Evolutionary conservation across 2,113 vertebrate genomes (phyloP).

Genomic region (Willisornis vidua): DNA sequence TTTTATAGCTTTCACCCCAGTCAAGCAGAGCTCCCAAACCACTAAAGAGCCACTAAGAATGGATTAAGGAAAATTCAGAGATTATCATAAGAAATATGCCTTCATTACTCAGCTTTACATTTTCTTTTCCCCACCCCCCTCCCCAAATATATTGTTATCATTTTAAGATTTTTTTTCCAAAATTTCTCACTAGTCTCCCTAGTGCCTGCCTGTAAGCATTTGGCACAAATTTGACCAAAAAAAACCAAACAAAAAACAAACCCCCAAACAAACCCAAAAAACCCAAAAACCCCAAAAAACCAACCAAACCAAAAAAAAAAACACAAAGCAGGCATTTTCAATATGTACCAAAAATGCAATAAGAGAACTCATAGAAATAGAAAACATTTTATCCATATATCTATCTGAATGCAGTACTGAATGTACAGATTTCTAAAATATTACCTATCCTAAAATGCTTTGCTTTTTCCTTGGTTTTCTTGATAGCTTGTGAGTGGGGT

Average conservation of each 20-base stretch:
- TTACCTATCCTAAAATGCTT: not conserved
- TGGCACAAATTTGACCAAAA: not conserved
- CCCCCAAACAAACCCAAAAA: too few relatives aligned
- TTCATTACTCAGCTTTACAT: not conserved
- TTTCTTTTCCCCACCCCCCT: not conserved
- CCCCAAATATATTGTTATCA: not conserved
- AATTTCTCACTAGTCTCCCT: not conserved
- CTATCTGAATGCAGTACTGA: not conserved
- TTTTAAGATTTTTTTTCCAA: not conserved
- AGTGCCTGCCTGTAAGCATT: not conserved
- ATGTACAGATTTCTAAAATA: not conserved
- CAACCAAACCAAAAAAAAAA: not conserved
- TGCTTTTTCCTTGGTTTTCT: not conserved
- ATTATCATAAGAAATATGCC: not conserved
- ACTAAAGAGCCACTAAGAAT: not conserved
- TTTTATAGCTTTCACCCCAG: not conserved
- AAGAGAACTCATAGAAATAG: not conserved
- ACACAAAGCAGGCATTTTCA: not conserved
- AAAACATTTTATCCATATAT: too few relatives aligned
- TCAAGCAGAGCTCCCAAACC: not conserved
- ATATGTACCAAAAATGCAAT: not conserved
- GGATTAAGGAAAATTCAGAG: not conserved
- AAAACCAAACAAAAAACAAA: not conserved
- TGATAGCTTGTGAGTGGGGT: not conserved
- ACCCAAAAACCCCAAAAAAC: too few relatives aligned